Conservation (phyloP, 2,888 invertebrate species). For the Meghimatium bilineatum region DNA sequence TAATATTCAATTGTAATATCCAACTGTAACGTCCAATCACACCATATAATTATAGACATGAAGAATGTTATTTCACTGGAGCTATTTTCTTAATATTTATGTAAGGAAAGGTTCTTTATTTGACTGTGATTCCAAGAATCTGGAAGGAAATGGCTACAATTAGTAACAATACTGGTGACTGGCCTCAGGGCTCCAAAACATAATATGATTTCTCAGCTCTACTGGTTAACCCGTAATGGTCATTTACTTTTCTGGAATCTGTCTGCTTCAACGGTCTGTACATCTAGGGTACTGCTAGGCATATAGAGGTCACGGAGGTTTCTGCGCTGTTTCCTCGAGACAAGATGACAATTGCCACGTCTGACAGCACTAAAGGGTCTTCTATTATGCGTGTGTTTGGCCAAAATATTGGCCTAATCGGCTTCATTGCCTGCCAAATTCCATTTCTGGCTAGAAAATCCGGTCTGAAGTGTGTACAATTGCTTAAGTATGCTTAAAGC, state of each 20-base stretch:
- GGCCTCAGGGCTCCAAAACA: slow-evolving; percentile 4
- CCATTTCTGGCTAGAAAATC: slow-evolving; percentile 46
- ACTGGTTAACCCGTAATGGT: slow-evolving; percentile 26
- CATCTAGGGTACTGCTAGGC: slow-evolving; percentile 9
- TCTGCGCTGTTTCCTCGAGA: slow-evolving; percentile 32
- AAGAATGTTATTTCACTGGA: no score
- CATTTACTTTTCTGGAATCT: slow-evolving; percentile 20
- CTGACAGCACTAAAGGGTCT: slow-evolving; percentile 44
- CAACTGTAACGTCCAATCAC: no score
- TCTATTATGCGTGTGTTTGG: slow-evolving; percentile 47
- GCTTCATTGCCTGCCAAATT: slow-evolving; percentile 48
- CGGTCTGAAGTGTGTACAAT: slow-evolving; percentile 49
- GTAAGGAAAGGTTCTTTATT: no score
- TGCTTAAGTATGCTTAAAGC: slow-evolving; percentile 54
- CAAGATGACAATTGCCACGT: slow-evolving; percentile 47
- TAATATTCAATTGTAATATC: no score
- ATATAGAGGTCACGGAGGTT: slow-evolving; percentile 30
- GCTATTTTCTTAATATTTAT: no score
- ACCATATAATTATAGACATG: no score
- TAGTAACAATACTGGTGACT: not conserved
- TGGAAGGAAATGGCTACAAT: not conserved
- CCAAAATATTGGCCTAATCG: slow-evolving; percentile 55
- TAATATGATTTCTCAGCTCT: slow-evolving; percentile 21
- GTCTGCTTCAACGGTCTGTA: not conserved
- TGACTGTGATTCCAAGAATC: not conserved